Percentiles rank a stretch among this genome's conserved stretches.
phyloP scores from a whole-genome alignment of 2,888 invertebrate genomes.

The Autographa gamma region DNA sequence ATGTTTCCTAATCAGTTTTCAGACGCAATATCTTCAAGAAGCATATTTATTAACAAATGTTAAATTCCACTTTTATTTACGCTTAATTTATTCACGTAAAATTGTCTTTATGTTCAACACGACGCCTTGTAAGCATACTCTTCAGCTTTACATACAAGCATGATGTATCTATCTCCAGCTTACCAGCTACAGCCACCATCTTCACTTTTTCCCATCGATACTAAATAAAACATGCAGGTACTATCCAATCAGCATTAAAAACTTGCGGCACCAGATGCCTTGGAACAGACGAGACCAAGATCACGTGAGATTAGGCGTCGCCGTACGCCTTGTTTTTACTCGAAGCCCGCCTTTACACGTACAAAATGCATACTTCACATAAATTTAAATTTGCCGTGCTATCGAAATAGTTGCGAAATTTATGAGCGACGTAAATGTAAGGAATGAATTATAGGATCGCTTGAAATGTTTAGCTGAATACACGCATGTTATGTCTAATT shows the following conservation, averaged over 20 bases:
- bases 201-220: constrained; percentile 14
- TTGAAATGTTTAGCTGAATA: constrained; percentile 69
- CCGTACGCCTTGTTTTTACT: constrained; percentile 75
- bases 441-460: constrained; percentile 76
- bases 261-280: constrained; percentile 65
- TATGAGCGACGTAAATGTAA: constrained; percentile 78
- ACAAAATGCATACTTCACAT: constrained; percentile 83
- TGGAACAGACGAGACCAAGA: constrained; percentile 64
- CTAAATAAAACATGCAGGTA: constrained; percentile 12
- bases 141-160: neutral
- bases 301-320: constrained; percentile 82
- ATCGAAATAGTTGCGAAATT: constrained; percentile 86
- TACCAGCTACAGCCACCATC: neutral
- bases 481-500: constrained; percentile 75
- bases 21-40: too few species aligned
- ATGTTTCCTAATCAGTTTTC: too few species aligned
- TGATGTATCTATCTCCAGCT: neutral
- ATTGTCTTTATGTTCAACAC: neutral
- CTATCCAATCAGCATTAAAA: constrained; percentile 47
- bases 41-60: too few species aligned
- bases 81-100: neutral
- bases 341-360: constrained; percentile 78
- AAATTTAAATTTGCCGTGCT: constrained; percentile 85
- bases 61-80: too few species aligned
- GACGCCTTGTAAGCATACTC: neutral